Base-by-base conservation (phyloP, 2,888 invertebrate species). In the Acrocyrtus sp. region DNA sequence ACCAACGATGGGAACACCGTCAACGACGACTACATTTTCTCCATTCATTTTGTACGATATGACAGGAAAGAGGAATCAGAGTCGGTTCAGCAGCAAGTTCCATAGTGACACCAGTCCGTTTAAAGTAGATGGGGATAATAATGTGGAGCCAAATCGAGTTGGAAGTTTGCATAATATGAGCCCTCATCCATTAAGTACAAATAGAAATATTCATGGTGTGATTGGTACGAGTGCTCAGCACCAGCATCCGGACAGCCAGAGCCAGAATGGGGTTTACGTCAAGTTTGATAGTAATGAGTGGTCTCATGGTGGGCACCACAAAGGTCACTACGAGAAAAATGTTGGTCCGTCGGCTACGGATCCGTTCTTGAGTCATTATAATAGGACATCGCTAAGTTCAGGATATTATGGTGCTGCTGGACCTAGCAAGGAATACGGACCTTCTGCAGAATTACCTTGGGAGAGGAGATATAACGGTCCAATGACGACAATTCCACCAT, bases 271-370 rank as follows among this genome's bases (percentile, higher is more conserved):
- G 15, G 48, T 72, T 29, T 62, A 53, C 41, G 47, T 77, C 2
- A 74, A 75, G 45, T 68, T 80, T 27, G 80, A 76, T 53, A 76
- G 77, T 45, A 27, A 51, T 6, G 78, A 78, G 34, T 70, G 70
- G 70, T 15, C 48, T 5, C 3, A 12, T 5, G 29, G 29, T 51
- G 57, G 34, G 2, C 24, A 50, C 10, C 19, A 70, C 26, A 24
- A 50, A 3, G 26, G 26, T 26, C 26, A 27, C 0, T 54, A 56
- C 26, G 43, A 70, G 8, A 62, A 51, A 21, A 29, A 54, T 54
- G 19, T 43, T 41, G n/a, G n/a, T n/a, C n/a, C n/a, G n/a, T n/a
- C n/a, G n/a, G n/a, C 43, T 6, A 27, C 54, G 1, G 62, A 63
- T 34, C 24, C 51, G 8, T 62, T 62, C 53, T 58, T 60, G 15